These are phyloP conservation scores for Rhabditoides inermis DNA, from an alignment of 2,888 invertebrate genomes.

Conservation along the genomic window DNA sequence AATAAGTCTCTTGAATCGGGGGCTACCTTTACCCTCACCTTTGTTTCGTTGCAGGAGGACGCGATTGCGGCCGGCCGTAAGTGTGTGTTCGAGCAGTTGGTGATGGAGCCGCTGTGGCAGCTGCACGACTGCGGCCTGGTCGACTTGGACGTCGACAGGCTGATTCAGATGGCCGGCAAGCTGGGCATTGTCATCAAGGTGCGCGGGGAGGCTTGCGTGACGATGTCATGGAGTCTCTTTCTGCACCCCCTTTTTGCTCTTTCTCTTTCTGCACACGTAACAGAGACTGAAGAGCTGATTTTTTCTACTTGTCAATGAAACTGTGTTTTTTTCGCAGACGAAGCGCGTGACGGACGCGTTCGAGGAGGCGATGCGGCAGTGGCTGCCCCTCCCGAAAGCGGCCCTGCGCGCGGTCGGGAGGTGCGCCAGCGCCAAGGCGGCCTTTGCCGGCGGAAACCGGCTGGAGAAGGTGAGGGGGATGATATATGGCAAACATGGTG, in stretches of 20 bases:
- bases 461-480: too few relatives aligned
- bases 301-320: not conserved
- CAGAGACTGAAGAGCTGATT: not conserved
- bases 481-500: not conserved
- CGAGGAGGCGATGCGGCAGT: conserved; percentile 43
- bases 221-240: too few relatives aligned
- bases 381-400: conserved; percentile 45
- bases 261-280: too few relatives aligned
- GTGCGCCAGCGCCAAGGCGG: conserved; percentile 20
- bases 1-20: too few relatives aligned
- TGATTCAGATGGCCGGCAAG: conserved; percentile 30
- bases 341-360: conserved; percentile 41
- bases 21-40: too few relatives aligned
- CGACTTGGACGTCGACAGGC: conserved; percentile 25
- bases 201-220: too few relatives aligned
- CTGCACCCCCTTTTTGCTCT: too few relatives aligned
- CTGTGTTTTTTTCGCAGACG: not conserved
- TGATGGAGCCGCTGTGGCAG: conserved; percentile 46
- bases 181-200: conserved; percentile 14
- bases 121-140: conserved; percentile 37
- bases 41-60: too few relatives aligned
- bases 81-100: conserved; percentile 42
- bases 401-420: conserved; percentile 32
- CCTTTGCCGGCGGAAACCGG: conserved; percentile 10
- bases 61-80: conserved; percentile 36